Base-by-base conservation (phyloP, 92 coral and sea anemone species). In the Porites rus region DNA sequence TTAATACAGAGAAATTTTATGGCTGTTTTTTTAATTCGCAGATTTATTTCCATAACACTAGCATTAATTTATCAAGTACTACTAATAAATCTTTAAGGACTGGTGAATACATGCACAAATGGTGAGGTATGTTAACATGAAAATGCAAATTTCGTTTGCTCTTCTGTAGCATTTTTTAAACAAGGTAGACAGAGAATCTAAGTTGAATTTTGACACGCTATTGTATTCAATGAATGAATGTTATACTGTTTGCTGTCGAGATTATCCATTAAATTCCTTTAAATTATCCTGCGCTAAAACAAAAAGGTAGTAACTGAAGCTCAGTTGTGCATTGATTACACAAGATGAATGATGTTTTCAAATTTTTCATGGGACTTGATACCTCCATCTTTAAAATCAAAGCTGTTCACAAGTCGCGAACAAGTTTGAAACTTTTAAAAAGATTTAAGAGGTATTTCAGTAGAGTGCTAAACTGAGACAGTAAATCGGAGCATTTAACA, bases 61-160 rank as follows among this genome's bases (percentile, higher is more conserved):
- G 46, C 46, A 38, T 3, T 4, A 38, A 38, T 38, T 38, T 38
- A 38, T 38, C 46, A 38, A 56, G 16, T 11, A 10, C 61, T 14
- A 56, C 61, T 56, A 14, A 56, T 56, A 14, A 56, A 10, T 56
- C 11, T 3, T 73, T 2, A n/a, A 51, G 19, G 1, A 7, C 19
- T 52, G 0, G 43, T 31, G n/a, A 25, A 70, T 25, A 28, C n/a
- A 63, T 7, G 3, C 8, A 12, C 58, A 51, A 8, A 18, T 51
- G 8, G 46, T 14, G 17, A 14, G 14, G 12, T 38, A 22, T 80
- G 76, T 80, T 28, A 54, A 53, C 85, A 31, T 53, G n/a, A 54
- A 17, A 69, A 80, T 80, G 85, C 43, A 80, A 80, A 80, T 80
- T 56, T 67, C 58, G 67, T 68, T 80, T 80, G 85, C 19, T 13